phyloP scores from a whole-genome alignment of 2,113 vertebrate genomes.

The Donacobius atricapilla region DNA sequence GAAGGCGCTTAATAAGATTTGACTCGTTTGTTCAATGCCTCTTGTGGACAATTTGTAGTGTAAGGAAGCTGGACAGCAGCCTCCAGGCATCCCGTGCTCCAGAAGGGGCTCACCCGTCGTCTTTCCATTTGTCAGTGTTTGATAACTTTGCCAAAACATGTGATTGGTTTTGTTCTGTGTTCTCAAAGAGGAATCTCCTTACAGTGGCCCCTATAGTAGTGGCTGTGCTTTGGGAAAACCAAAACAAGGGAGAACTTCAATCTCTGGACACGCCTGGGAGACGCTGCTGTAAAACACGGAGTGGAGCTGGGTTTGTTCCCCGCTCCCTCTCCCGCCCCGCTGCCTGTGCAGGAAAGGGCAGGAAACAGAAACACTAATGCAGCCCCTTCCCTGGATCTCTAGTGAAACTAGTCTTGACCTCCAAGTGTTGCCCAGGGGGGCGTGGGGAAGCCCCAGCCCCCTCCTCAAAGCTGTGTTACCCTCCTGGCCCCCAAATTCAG shows the following conservation, averaged over 20 bases:
- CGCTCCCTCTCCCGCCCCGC: background rate
- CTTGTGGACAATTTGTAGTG: constrained; percentile 20
- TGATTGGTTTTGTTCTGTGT: constrained; percentile 27
- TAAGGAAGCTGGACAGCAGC: constrained; percentile 32
- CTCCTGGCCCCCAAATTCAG: background rate
- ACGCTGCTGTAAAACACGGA: background rate
- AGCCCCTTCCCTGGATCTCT: background rate
- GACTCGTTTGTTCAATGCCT: constrained; percentile 53
- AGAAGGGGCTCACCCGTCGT: constrained; percentile 2
- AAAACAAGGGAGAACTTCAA: constrained; percentile 6
- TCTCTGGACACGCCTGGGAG: background rate
- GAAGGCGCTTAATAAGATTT: constrained; percentile 43
- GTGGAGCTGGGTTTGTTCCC: background rate
- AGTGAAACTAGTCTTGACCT: background rate
- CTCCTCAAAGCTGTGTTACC: background rate
- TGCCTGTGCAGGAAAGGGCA: background rate
- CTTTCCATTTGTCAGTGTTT: constrained; percentile 47
- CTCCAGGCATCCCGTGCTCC: background rate
- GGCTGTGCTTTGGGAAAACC: constrained; percentile 48
- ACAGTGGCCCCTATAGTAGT: constrained; percentile 57
- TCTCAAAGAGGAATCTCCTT: constrained; percentile 52
- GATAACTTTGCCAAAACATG: constrained; percentile 46
- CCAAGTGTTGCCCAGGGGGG: background rate
- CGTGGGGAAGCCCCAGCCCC: background rate
- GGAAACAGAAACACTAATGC: constrained; percentile 39